Percentiles rank a stretch among this genome's conserved stretches.
phyloP scores from a whole-genome alignment of 2,888 invertebrate species.

The Microplitis manilae region DNA sequence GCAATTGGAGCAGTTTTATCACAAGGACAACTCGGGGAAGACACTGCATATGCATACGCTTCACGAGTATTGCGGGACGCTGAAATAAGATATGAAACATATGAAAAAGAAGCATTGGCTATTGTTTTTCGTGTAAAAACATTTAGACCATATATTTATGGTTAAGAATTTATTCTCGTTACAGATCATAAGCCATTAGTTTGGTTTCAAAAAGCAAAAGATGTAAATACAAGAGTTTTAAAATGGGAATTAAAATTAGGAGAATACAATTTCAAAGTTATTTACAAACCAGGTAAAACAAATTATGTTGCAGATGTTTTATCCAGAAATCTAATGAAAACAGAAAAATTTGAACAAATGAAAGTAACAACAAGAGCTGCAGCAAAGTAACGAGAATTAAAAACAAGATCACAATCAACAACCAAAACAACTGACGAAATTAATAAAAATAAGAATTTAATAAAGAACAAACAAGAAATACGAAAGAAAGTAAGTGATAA shows the following conservation, averaged over 20 bases:
- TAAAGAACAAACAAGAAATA: background rate
- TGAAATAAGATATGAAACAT: constrained; percentile 26
- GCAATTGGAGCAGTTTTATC: constrained; percentile 16
- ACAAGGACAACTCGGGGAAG: constrained; percentile 12
- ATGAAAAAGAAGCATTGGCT: constrained; percentile 22
- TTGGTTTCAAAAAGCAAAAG: background rate
- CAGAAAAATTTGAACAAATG: background rate
- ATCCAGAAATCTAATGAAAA: background rate
- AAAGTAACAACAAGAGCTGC: background rate
- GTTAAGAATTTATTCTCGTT: background rate
- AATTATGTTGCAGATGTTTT: background rate
- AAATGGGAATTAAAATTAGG: background rate
- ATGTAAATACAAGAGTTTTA: background rate
- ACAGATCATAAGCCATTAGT: constrained; percentile 7
- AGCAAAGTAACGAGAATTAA: too few relatives aligned
- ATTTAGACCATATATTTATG: constrained; percentile 33
- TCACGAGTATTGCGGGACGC: constrained; percentile 21
- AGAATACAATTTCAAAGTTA: constrained; percentile 12
- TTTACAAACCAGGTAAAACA: constrained; percentile 3
- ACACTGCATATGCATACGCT: constrained; percentile 23
- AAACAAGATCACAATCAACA: too few relatives aligned
- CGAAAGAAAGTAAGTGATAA: too few relatives aligned
- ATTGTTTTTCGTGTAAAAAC: constrained; percentile 11
- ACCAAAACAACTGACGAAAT: too few relatives aligned
- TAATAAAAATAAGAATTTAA: background rate